Conservation (phyloP, 1,140 invertebrate species). For the Penaeus indicus region DNA sequence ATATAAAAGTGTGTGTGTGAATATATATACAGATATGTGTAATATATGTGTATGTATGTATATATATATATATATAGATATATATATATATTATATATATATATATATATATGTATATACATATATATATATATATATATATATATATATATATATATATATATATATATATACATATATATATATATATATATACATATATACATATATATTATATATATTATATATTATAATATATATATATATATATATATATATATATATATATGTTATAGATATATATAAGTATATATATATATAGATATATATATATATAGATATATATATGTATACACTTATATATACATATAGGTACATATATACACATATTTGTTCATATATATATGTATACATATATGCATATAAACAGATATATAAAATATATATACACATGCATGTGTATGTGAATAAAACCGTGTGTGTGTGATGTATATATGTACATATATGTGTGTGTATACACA, state of each 20-base stretch:
- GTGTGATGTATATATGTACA: neutral
- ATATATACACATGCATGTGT: neutral
- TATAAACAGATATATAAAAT: constrained; percentile 16
- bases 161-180: neutral
- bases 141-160: constrained; percentile 22
- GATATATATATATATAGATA: constrained; percentile 23
- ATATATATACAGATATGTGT: neutral
- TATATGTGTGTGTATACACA: neutral
- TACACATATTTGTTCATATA: neutral
- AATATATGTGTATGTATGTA: constrained; percentile 3
- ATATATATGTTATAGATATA: no score
- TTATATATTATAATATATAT: neutral
- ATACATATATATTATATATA: neutral
- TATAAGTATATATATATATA: no score
- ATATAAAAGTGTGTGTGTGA: neutral
- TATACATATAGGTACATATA: neutral
- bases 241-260: neutral
- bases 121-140: constrained; percentile 27
- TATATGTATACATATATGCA: neutral
- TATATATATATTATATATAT: no score
- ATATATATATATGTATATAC: no score
- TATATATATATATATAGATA: no score
- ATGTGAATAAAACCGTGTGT: neutral
- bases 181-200: neutral
- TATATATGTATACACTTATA: neutral